A percentile compares a stretch with the other conserved stretches of the same genome.
These are phyloP conservation scores for Chlorops oryzae DNA, from an alignment of 1,140 invertebrate species.

Conservation along the genomic window DNA sequence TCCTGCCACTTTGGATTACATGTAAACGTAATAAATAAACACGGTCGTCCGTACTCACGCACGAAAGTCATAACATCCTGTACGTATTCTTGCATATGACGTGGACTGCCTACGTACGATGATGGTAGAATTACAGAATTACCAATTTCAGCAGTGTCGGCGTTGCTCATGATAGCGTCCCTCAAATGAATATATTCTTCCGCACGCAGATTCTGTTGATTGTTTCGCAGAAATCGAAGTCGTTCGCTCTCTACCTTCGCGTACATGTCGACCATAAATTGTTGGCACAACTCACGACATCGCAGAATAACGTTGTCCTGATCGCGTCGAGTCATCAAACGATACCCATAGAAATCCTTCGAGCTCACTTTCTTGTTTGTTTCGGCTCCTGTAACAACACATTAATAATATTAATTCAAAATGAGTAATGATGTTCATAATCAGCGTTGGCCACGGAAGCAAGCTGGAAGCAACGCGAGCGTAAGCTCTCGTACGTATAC, in stretches of 20 bases:
- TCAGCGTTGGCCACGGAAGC: no score
- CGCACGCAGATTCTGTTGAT: slow-evolving; percentile 13
- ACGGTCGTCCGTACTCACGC: slow-evolving; percentile 40
- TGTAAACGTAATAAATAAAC: slow-evolving; percentile 35
- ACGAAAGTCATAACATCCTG: slow-evolving; percentile 48
- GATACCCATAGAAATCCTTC: slow-evolving; percentile 45
- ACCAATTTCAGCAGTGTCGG: background rate
- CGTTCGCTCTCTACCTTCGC: slow-evolving; percentile 14
- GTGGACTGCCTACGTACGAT: slow-evolving; percentile 22
- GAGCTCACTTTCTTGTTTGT: slow-evolving; percentile 40
- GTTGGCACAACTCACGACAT: slow-evolving; percentile 29
- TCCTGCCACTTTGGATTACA: slow-evolving; percentile 48
- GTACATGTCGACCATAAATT: slow-evolving; percentile 17
- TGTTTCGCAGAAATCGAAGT: slow-evolving; percentile 8
- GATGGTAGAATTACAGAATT: slow-evolving; percentile 1
- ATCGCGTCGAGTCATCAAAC: slow-evolving; percentile 41
- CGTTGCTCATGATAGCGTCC: slow-evolving; percentile 8
- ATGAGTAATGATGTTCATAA: no score
- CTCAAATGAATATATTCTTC: slow-evolving; percentile 15
- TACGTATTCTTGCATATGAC: slow-evolving; percentile 48
- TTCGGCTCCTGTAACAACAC: slow-evolving; percentile 8
- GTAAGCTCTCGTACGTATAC: no score
- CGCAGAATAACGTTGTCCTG: slow-evolving; percentile 37
- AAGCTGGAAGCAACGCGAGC: no score
- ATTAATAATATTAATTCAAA: no score